Conservation (phyloP, 2,888 invertebrate species). For the Galerucella pusilla region DNA sequence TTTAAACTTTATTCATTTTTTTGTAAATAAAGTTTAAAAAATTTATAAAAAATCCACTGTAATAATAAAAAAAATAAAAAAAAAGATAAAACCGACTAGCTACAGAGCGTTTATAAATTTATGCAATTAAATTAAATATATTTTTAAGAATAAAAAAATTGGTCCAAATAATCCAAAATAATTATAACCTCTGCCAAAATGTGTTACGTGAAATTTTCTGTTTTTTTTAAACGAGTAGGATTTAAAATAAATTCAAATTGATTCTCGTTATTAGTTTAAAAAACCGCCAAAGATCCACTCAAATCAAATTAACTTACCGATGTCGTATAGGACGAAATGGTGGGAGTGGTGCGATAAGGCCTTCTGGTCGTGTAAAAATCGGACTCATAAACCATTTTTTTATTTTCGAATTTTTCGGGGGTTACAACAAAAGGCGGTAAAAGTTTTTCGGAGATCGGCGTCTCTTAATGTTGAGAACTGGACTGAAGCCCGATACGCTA, state of each 20-base stretch:
- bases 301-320: slow-evolving; percentile 75
- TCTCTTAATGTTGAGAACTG: slow-evolving; percentile 59
- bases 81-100: no score
- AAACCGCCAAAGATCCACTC: background rate
- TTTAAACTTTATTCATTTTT: no score
- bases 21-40: no score
- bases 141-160: no score
- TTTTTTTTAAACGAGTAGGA: background rate
- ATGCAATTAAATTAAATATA: no score
- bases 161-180: no score
- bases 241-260: background rate
- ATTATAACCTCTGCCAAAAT: no score
- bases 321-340: slow-evolving; percentile 78
- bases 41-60: no score
- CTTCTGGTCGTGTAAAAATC: slow-evolving; percentile 92
- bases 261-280: no score
- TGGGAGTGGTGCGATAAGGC: slow-evolving; percentile 79
- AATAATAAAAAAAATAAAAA: no score
- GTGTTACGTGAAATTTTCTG: no score
- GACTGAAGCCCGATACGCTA: slow-evolving; percentile 54
- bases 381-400: slow-evolving; percentile 90
- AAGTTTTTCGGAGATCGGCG: slow-evolving; percentile 49
- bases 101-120: no score
- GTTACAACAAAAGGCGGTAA: slow-evolving; percentile 8
- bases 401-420: slow-evolving; percentile 28